Evolutionary conservation across 2,888 invertebrate species (phyloP).

Genomic region (Cheilosia impressa): DNA sequence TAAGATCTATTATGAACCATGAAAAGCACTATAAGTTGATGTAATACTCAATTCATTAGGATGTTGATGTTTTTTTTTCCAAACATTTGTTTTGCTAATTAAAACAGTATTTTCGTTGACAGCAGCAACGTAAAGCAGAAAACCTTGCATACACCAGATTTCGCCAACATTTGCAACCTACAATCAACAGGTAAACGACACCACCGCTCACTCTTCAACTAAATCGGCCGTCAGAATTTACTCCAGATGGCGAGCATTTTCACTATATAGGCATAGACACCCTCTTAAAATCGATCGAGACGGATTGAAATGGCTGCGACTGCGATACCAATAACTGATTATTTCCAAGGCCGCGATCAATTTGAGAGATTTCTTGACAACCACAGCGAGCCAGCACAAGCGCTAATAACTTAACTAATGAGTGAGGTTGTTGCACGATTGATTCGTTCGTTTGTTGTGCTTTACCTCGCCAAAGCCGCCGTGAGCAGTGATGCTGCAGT

Average conservation of each 20-base stretch:
- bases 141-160: constrained; percentile 31
- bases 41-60: too few species aligned
- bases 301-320: constrained; percentile 43
- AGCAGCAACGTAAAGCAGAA: neutral
- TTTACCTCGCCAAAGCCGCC: constrained; percentile 6
- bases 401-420: constrained; percentile 38
- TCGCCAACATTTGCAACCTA: neutral
- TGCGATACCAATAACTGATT: constrained; percentile 29
- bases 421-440: constrained; percentile 68
- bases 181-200: constrained; percentile 49
- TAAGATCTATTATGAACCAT: too few species aligned
- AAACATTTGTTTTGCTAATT: too few species aligned
- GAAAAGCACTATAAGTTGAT: too few species aligned
- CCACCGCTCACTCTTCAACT: constrained; percentile 27
- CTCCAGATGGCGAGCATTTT: constrained; percentile 37
- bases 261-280: constrained; percentile 2
- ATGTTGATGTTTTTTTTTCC: too few species aligned
- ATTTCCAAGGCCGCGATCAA: constrained; percentile 55
- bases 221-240: constrained; percentile 44
- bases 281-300: constrained; percentile 5
- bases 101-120: too few species aligned
- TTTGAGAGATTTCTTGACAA: constrained; percentile 53
- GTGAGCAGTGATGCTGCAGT: constrained; percentile 28
- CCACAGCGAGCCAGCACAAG: neutral
- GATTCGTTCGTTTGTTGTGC: constrained; percentile 50